A percentile compares a stretch with the other conserved stretches of the same genome.
Conservation (phyloP, 2,113 vertebrate genomes). For the Struthio camelus region DNA sequence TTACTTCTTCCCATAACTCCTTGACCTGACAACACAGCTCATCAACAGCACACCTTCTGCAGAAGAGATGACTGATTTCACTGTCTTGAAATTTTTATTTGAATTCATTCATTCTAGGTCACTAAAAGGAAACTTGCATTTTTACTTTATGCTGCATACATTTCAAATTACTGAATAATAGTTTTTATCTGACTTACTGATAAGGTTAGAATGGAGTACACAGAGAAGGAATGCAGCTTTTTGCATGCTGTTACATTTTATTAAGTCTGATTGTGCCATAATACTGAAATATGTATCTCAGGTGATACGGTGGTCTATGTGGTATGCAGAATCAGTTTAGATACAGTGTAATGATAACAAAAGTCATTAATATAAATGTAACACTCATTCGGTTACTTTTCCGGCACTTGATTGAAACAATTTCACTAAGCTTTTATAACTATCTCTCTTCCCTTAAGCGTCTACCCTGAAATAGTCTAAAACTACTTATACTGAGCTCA, state of each 20-base stretch:
- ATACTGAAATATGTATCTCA: background rate
- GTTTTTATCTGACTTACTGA: constrained; percentile 29
- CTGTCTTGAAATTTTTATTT: background rate
- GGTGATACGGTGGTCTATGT: background rate
- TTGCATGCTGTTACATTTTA: background rate
- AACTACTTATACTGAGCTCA: background rate
- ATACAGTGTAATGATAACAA: background rate
- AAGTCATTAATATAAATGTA: background rate
- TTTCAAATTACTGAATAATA: constrained; percentile 39
- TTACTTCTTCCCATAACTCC: too few relatives aligned
- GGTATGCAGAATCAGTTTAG: background rate
- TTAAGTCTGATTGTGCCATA: background rate
- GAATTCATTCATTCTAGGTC: constrained; percentile 22
- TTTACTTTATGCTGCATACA: constrained; percentile 6
- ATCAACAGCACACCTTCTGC: too few relatives aligned
- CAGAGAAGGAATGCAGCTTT: constrained; percentile 20
- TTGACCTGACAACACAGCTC: too few relatives aligned
- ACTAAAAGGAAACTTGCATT: background rate
- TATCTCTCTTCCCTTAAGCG: background rate
- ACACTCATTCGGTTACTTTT: background rate
- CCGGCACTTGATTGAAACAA: background rate
- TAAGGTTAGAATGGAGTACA: constrained; percentile 35
- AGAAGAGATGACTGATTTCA: background rate
- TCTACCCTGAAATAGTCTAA: background rate
- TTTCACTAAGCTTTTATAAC: background rate